Conservation (phyloP, 2,888 invertebrate genomes). For the Platycnemis pennipes region DNA sequence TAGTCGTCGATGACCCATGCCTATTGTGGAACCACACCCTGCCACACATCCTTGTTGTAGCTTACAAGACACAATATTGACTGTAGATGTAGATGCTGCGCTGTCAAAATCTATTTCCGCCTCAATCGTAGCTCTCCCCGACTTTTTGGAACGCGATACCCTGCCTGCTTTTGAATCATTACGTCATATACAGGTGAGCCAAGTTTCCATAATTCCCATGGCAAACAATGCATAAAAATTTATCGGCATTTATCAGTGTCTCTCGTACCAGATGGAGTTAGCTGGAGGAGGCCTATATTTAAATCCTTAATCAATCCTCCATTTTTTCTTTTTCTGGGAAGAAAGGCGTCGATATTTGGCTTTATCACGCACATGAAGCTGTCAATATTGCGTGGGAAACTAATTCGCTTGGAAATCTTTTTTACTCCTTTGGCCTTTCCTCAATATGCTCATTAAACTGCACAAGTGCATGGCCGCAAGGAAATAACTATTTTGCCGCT, state of each 20-base stretch:
- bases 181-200: neutral
- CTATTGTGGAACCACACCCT: too few relatives aligned
- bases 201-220: neutral
- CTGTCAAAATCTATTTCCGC: neutral
- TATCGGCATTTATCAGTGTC: neutral
- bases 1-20: too few relatives aligned
- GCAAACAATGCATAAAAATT: neutral
- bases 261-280: neutral
- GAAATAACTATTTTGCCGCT: too few relatives aligned
- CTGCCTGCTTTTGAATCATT: neutral
- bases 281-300: neutral
- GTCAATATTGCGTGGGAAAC: neutral
- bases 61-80: too few relatives aligned
- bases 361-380: neutral
- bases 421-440: too few relatives aligned
- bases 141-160: neutral
- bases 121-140: neutral
- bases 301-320: slow-evolving; percentile 10
- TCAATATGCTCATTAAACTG: too few relatives aligned
- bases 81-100: too few relatives aligned
- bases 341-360: neutral
- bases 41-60: too few relatives aligned
- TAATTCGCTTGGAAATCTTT: neutral
- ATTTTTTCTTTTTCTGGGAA: neutral
- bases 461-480: too few relatives aligned